Evolutionary conservation across 2,888 invertebrate species (phyloP).

Genomic region (Cantharis rustica): DNA sequence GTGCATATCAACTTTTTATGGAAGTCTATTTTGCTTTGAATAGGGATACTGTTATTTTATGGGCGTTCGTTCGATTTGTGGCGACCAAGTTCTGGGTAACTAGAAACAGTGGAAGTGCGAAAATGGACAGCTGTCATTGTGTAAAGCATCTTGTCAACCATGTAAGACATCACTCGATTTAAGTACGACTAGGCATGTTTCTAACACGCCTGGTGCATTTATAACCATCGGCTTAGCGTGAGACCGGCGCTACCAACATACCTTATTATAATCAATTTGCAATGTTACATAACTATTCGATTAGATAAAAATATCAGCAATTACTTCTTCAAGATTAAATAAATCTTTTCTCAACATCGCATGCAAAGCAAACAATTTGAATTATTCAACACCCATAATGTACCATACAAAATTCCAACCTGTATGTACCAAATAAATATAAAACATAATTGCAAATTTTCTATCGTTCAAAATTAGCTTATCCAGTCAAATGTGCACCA

Average conservation of each 20-base stretch:
- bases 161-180: constrained; percentile 34
- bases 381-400: background rate
- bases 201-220: constrained; percentile 33
- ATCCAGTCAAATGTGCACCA: background rate
- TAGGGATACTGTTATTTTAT: constrained; percentile 32
- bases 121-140: constrained; percentile 38
- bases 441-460: background rate
- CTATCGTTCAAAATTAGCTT: background rate
- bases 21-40: constrained; percentile 28
- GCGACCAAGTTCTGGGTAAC: constrained; percentile 22
- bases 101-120: constrained; percentile 31
- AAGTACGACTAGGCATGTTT: constrained; percentile 33
- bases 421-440: background rate
- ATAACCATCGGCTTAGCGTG: constrained; percentile 35
- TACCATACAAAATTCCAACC: background rate
- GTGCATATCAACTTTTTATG: constrained; percentile 44
- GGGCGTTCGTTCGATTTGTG: constrained; percentile 17
- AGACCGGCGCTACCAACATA: constrained; percentile 31
- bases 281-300: constrained; percentile 20
- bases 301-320: constrained; percentile 2
- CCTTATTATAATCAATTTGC: constrained; percentile 29
- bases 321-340: background rate
- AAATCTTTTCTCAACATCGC: background rate
- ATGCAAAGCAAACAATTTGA: background rate
- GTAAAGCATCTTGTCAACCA: constrained; percentile 36